phyloP scores from a whole-genome alignment of 2,888 invertebrate species.

The Drosophila birchii region DNA sequence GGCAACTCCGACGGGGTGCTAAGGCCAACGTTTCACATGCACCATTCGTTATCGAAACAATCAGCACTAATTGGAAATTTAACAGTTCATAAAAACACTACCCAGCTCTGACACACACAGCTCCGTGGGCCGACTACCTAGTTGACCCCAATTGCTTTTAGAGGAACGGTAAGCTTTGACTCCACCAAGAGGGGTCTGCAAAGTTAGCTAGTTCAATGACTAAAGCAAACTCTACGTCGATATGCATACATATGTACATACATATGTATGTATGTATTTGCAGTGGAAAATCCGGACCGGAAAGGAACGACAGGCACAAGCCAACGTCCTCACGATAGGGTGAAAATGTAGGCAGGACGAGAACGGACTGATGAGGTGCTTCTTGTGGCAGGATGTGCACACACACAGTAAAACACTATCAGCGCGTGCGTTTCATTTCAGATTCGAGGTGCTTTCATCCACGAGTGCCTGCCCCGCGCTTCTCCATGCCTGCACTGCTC shows the following conservation, averaged over 20 bases:
- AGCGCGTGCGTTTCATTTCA: slow-evolving; percentile 70
- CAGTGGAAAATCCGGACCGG: not conserved
- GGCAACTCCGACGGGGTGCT: not conserved
- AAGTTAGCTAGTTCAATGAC: not conserved
- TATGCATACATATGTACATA: too few species aligned
- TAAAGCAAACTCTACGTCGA: not conserved
- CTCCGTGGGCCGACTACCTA: slow-evolving; percentile 11
- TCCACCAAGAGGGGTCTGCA: not conserved
- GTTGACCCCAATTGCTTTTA: slow-evolving; percentile 71
- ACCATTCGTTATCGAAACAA: slow-evolving; percentile 64
- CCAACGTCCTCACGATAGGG: not conserved
- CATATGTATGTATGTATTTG: not conserved
- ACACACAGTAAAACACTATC: slow-evolving; percentile 72
- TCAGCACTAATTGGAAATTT: slow-evolving; percentile 80
- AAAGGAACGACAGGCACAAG: slow-evolving; percentile 2
- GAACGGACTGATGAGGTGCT: slow-evolving; percentile 13
- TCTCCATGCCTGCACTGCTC: too few species aligned
- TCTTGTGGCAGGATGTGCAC: slow-evolving; percentile 10
- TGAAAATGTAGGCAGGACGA: not conserved
- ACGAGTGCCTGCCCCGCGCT: not conserved
- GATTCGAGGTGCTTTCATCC: slow-evolving; percentile 44
- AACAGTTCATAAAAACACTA: slow-evolving; percentile 78
- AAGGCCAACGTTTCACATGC: slow-evolving; percentile 27
- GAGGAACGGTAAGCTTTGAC: slow-evolving; percentile 15
- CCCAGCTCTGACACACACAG: slow-evolving; percentile 21